Conservation (phyloP, 1,140 invertebrate species). For the Eurosta solidaginis region DNA sequence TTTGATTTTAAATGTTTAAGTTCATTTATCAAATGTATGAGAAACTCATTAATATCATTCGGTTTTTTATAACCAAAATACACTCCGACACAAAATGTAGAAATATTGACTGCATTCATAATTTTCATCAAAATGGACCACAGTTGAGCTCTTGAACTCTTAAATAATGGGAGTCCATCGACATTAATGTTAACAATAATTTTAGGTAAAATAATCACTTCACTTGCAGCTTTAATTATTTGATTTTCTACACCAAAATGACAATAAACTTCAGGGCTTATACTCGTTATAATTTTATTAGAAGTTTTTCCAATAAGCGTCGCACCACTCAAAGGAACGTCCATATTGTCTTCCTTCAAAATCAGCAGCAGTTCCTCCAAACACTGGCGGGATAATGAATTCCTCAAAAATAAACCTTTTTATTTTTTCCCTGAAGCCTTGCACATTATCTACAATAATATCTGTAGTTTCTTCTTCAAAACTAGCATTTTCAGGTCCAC, state of each 20-base stretch:
- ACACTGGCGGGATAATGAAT: not conserved
- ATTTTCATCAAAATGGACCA: no score
- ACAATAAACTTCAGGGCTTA: not conserved
- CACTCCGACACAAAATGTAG: no score
- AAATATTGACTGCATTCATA: no score
- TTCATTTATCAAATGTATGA: no score
- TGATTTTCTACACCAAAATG: constrained; percentile 11
- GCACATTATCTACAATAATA: no score
- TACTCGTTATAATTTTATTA: not conserved
- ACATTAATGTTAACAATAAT: not conserved
- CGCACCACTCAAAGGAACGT: not conserved
- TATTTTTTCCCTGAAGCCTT: not conserved
- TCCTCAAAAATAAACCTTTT: not conserved
- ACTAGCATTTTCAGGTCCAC: no score
- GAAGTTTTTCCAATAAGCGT: not conserved
- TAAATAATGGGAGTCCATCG: no score
- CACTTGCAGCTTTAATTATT: not conserved
- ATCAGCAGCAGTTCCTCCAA: not conserved
- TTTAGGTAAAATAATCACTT: not conserved
- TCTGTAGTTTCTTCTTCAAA: no score
- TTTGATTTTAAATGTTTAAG: no score
- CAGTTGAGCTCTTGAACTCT: no score
- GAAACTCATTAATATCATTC: no score
- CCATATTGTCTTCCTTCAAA: not conserved
- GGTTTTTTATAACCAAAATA: no score